A percentile compares a stretch with the other conserved stretches of the same genome.
phyloP scores from a whole-genome alignment of 2,113 vertebrate species.

The Osmerus mordax region DNA sequence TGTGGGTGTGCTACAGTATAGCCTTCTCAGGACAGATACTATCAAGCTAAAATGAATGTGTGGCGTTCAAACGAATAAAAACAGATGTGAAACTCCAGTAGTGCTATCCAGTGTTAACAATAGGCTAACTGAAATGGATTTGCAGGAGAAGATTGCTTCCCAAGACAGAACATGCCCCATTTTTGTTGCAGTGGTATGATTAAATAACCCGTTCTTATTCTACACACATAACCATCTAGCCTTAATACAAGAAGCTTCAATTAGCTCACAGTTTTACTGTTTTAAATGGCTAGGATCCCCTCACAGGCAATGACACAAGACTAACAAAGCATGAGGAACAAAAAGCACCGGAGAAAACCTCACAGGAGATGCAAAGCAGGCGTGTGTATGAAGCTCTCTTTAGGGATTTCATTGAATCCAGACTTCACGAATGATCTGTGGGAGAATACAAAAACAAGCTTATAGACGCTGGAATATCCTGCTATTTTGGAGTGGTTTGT shows the following conservation, averaged over 20 bases:
- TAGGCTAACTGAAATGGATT: no score
- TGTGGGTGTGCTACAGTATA: no score
- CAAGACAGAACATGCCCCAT: no score
- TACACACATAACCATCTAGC: no score
- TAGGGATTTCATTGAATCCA: constrained; percentile 71
- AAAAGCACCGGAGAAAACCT: constrained; percentile 60
- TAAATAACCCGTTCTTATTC: no score
- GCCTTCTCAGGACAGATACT: no score
- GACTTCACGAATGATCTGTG: constrained; percentile 81
- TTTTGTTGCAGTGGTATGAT: no score
- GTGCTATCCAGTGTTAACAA: no score
- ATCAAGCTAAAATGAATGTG: no score
- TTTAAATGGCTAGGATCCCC: constrained; percentile 54
- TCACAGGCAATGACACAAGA: constrained; percentile 36
- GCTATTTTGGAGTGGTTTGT: neutral
- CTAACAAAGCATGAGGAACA: constrained; percentile 57
- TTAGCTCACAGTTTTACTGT: neutral
- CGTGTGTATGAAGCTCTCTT: constrained; percentile 85
- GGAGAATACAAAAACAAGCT: constrained; percentile 12
- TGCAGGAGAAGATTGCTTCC: no score
- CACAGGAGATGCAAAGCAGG: constrained; percentile 98
- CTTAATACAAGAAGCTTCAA: neutral
- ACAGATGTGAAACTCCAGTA: no score
- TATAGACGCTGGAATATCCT: neutral
- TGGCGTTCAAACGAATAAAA: no score